Base-by-base conservation (phyloP, 2,113 vertebrate species). In the Silurus meridionalis region DNA sequence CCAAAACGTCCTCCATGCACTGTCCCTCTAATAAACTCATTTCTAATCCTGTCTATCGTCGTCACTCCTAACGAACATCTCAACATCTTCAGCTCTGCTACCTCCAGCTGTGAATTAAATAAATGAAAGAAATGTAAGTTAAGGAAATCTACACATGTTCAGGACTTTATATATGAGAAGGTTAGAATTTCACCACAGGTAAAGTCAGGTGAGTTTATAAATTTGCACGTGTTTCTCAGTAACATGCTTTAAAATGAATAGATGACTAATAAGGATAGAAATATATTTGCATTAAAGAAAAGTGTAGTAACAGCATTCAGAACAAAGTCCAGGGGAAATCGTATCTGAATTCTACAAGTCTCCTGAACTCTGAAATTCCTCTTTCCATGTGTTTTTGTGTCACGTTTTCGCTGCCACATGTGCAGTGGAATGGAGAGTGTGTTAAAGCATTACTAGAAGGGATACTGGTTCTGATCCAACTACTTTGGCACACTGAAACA, bases 401-500 rank as follows among this genome's bases (percentile, higher is more conserved):
- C 23, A 7, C 13, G 8, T 57, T 83, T 50, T 21, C 53, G n/a
- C 53, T 46, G 37, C 80, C 79, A 61, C 25, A 81, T n/a, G 37
- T 61, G 80, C 46, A 66, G 25, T 23, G 10, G 66, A 37, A 17
- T 46, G 52, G 58, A 21, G 52, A 71, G 28, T 23, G 15, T 21
- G 66, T 71, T 71, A 71, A 71, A 89, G 63, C 11, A 3, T 19
- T 55, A 52, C 28, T 60, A 60, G 74, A 78, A 57, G 83, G 58
- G 83, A 72, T 60, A 37, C 64, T 86, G 61, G 64, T 57, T 52
- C 57, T 82, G 75, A 85, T 85, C 83, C 86, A 80, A 53, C 83
- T 80, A 66, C 78, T 52, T 25, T 63, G 53, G 64, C 79, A 55
- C 85, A 48, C 85, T 82, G 71, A 78, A 87, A 85, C 83, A 67